Percentiles rank a stretch among this genome's conserved stretches.
Conservation (phyloP, 2,888 invertebrate species). For the Escarpia spicata region DNA sequence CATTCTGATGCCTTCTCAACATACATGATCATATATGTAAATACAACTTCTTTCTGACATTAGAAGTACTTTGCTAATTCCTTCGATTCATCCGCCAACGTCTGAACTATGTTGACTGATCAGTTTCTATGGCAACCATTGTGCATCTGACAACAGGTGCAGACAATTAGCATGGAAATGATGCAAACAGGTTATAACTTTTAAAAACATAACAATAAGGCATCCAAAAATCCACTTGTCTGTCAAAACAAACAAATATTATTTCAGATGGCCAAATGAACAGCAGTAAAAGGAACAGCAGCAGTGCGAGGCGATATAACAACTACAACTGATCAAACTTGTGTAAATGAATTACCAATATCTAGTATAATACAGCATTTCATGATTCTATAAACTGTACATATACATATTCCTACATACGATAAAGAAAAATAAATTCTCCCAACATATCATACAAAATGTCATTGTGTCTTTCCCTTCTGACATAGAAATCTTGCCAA, state of each 20-base stretch:
- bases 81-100: background rate
- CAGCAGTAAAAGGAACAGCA: background rate
- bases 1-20: background rate
- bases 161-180: background rate
- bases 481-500: background rate
- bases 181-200: background rate
- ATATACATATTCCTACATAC: background rate
- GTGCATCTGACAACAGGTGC: background rate
- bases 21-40: conserved; percentile 16
- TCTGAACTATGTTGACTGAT: background rate
- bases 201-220: conserved; percentile 3
- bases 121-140: background rate
- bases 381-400: conserved; percentile 13
- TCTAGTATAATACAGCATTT: conserved; percentile 16
- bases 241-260: background rate
- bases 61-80: background rate
- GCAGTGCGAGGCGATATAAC: background rate
- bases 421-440: conserved; percentile 13
- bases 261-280: background rate
- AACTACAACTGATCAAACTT: background rate
- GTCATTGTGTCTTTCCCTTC: background rate
- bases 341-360: background rate
- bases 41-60: conserved; percentile 5
- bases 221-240: background rate
- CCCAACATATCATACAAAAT: conserved; percentile 8